Evolutionary conservation across 2,797 vertebrate genomes (phyloP).

Genomic region (Apogon hyalosoma): DNA sequence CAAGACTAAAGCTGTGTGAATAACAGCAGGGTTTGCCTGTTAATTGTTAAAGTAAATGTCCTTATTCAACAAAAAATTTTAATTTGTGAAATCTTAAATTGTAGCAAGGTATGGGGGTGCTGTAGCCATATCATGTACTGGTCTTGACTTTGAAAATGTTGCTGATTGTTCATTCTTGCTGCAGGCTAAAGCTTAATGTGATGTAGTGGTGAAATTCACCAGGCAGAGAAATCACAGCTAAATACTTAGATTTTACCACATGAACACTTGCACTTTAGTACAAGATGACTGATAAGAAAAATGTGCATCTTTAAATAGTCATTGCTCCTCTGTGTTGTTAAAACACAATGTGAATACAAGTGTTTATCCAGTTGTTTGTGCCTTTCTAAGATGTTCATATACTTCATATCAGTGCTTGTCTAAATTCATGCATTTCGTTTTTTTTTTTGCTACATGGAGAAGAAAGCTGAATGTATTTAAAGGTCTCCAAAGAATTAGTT

Average conservation of each 20-base stretch:
- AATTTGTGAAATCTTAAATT: conserved; percentile 29
- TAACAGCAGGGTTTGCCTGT: conserved; percentile 29
- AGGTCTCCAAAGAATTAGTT: conserved; percentile 51
- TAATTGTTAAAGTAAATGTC: conserved; percentile 17
- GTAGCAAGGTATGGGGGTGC: conserved; percentile 56
- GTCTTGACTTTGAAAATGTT: conserved; percentile 37
- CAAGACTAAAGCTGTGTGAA: conserved; percentile 43
- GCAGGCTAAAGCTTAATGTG: conserved; percentile 21
- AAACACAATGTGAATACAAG: conserved; percentile 52
- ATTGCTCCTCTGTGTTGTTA: conserved; percentile 22
- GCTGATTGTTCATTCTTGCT: conserved; percentile 49
- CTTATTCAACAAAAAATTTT: conserved; percentile 9
- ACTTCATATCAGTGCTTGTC: conserved; percentile 39
- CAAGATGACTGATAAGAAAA: conserved; percentile 28
- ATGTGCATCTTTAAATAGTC: conserved; percentile 18
- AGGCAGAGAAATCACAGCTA: conserved; percentile 11
- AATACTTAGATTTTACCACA: conserved; percentile 29
- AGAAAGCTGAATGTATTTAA: conserved; percentile 42
- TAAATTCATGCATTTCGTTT: conserved; percentile 35
- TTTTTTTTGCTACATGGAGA: conserved; percentile 32
- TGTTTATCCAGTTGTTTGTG: conserved; percentile 64
- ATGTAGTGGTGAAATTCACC: conserved; percentile 19
- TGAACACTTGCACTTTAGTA: conserved; percentile 58
- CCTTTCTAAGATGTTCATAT: conserved; percentile 57
- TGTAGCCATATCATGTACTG: conserved; percentile 46